phyloP scores from a whole-genome alignment of 2,113 vertebrate species.

The Psilopogon haemacephalus region DNA sequence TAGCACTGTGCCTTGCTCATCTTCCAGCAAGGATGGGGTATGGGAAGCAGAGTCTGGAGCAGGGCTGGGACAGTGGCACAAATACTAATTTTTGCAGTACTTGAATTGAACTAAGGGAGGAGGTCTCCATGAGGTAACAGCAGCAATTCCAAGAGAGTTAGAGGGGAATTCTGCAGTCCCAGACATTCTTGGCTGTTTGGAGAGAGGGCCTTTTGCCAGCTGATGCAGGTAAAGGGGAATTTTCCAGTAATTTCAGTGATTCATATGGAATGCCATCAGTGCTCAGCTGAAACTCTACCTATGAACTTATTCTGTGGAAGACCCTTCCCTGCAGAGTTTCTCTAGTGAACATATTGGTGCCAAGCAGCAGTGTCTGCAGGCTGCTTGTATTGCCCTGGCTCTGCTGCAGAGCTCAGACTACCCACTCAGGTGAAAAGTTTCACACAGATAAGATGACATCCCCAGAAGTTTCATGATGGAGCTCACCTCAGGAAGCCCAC shows the following conservation, averaged over 20 bases:
- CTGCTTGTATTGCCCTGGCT: conserved; percentile 61
- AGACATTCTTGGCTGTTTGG: conserved; percentile 36
- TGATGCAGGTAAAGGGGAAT: conserved; percentile 63
- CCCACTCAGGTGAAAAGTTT: conserved; percentile 72
- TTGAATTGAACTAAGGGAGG: conserved; percentile 24
- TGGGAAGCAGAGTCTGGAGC: not conserved
- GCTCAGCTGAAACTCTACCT: conserved; percentile 46
- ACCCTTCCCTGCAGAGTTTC: not conserved
- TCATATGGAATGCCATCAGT: conserved; percentile 49
- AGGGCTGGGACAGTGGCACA: not conserved
- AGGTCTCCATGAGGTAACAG: conserved; percentile 61
- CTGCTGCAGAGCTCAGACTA: conserved; percentile 73
- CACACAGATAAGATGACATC: conserved; percentile 57
- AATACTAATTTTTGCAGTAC: not conserved
- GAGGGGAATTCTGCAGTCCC: conserved; percentile 51
- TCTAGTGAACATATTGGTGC: conserved; percentile 68
- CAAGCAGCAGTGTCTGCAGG: conserved; percentile 75
- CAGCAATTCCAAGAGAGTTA: conserved; percentile 28
- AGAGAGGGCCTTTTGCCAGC: conserved; percentile 27
- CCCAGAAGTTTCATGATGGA: conserved; percentile 75
- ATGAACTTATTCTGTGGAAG: conserved; percentile 47
- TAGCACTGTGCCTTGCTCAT: conserved; percentile 53
- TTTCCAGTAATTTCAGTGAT: conserved; percentile 47
- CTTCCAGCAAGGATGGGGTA: conserved; percentile 72
- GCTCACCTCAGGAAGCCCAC: conserved; percentile 67